Percentiles rank a stretch among this genome's conserved stretches.
Conservation (phyloP, 2,113 vertebrate genomes). For the Lophotis ruficrista region DNA sequence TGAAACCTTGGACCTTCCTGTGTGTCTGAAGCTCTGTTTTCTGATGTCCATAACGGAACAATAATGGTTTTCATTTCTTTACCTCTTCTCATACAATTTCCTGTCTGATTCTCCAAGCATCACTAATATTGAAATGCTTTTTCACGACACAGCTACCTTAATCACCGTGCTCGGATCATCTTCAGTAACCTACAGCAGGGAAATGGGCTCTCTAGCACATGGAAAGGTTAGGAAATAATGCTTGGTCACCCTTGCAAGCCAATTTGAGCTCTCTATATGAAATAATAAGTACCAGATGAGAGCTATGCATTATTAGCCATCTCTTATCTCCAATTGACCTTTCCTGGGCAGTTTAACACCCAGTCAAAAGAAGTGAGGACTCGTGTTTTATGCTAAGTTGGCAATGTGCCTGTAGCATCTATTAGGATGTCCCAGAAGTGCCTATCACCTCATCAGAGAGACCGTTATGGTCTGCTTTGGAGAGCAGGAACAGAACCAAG, state of each 20-base stretch:
- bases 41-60: neutral
- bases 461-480: accelerated
- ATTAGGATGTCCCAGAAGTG: neutral
- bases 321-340: slow-evolving; percentile 40
- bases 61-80: neutral
- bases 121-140: neutral
- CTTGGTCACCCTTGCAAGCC: slow-evolving; percentile 30
- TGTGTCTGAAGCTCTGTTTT: neutral
- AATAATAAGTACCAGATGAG: neutral
- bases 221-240: slow-evolving; percentile 4
- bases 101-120: neutral
- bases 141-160: neutral
- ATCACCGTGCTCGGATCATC: neutral
- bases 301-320: slow-evolving; percentile 10
- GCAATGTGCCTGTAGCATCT: neutral
- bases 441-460: neutral
- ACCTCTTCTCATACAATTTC: neutral
- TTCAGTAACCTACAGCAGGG: neutral
- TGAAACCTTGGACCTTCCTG: neutral
- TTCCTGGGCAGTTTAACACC: neutral
- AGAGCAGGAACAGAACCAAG: neutral
- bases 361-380: neutral
- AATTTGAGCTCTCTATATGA: neutral
- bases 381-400: neutral
- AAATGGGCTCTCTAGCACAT: neutral